Evolutionary conservation across 1,140 invertebrate species (phyloP).

Genomic region (Drosophila orena): DNA sequence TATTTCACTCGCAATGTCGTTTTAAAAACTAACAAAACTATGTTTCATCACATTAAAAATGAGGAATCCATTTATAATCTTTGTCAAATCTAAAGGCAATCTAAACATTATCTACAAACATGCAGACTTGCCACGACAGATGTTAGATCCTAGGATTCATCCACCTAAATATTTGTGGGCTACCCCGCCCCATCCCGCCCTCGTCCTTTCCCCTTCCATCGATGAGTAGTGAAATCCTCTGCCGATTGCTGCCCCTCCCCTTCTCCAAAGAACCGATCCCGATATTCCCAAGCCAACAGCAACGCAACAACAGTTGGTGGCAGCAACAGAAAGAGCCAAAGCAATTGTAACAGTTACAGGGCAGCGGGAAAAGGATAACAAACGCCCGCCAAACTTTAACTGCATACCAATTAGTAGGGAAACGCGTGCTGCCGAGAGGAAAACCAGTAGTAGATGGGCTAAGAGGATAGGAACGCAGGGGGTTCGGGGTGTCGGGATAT

Average conservation of each 20-base stretch:
- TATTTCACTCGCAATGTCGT: neutral
- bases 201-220: slow-evolving; percentile 10
- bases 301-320: slow-evolving; percentile 7
- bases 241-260: neutral
- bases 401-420: slow-evolving; percentile 82
- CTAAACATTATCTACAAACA: slow-evolving; percentile 7
- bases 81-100: slow-evolving; percentile 27
- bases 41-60: neutral
- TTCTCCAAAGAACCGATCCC: neutral
- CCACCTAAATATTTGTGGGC: slow-evolving; percentile 48
- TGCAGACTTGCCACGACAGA: slow-evolving; percentile 15
- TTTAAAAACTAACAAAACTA: neutral
- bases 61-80: neutral
- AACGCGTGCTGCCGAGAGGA: slow-evolving; percentile 77
- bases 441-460: slow-evolving; percentile 33
- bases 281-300: slow-evolving; percentile 19
- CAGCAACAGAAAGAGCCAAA: slow-evolving; percentile 43
- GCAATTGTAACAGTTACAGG: slow-evolving; percentile 69
- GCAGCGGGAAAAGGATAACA: slow-evolving; percentile 52
- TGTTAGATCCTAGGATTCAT: slow-evolving; percentile 30
- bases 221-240: slow-evolving; percentile 14
- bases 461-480: neutral
- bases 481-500: neutral
- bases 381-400: slow-evolving; percentile 77
- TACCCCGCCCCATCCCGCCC: slow-evolving; percentile 29